Base-by-base conservation (phyloP, 2,797 vertebrate genomes). In the Takifugu ocellatus region DNA sequence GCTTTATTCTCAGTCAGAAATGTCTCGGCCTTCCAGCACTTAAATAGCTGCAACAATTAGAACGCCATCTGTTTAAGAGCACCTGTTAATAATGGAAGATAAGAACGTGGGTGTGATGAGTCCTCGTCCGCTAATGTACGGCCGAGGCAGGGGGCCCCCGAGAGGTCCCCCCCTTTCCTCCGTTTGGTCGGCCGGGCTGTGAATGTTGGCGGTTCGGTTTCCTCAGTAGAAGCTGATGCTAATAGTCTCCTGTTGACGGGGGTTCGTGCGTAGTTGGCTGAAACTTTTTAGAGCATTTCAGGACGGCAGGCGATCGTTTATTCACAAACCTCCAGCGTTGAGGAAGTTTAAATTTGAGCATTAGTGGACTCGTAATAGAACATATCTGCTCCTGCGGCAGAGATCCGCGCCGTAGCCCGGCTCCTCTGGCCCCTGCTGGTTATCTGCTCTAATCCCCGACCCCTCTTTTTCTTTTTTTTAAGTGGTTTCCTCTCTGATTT, bases 371-470 rank as follows among this genome's bases (percentile, higher is more conserved):
- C 44, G 33, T 17, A 49, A 8, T 15, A 46, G 56, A 26, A 21
- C 14, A 10, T 39, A 14, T 39, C 14, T 33, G 2, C 31, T 10
- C 31, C 2, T 17, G 45, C 51, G 43, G 56, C 60, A 16, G 58
- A 51, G 72, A 77, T 84, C 72, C 27, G 71, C 75, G 81, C 82
- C 76, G 78, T 63, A 69, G 72, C 73, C 52, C 27, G 57, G 68
- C 53, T 75, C 70, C 68, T 77, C 60, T 75, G 79, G 65, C 63
- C 77, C 75, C 68, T 66, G 72, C 74, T 68, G 76, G 78, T 69
- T 61, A 75, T 74, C 74, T 54, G 70, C 76, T 76, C 48, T 86
- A 82, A 88, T 86, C 81, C 75, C 43, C 44, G 51, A 70, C 59
- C 45, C 58, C 72, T 73, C 68, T 33, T 75, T 39, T 39, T 4